Conservation (phyloP, 1,140 invertebrate species). For the Zaprionus tsacasi region DNA sequence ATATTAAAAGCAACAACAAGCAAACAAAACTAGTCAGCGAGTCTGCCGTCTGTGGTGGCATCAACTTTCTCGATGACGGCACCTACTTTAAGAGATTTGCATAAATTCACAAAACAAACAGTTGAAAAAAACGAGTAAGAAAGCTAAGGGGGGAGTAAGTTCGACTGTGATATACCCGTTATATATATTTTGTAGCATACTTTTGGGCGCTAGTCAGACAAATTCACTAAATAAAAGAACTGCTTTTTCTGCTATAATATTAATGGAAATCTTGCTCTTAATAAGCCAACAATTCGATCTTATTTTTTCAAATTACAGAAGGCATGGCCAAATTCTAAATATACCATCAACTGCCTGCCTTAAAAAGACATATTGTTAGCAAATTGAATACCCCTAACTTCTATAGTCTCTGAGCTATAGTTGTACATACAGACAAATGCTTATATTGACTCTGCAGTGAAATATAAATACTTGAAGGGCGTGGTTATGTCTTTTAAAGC, state of each 20-base stretch:
- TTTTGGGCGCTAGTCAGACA: not conserved
- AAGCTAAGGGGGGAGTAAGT: not conserved
- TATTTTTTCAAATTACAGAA: no score
- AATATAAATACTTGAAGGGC: not conserved
- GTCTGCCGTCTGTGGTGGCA: not conserved
- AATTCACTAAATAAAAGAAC: no score
- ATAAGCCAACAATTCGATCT: no score
- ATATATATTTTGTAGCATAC: not conserved
- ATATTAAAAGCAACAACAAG: slow-evolving; percentile 61
- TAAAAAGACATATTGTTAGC: not conserved
- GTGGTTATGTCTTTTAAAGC: accelerated
- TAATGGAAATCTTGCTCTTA: no score
- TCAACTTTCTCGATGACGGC: slow-evolving; percentile 75
- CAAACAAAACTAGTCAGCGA: slow-evolving; percentile 67
- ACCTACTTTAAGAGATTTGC: slow-evolving; percentile 81
- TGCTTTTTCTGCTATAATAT: no score
- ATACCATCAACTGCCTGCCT: no score
- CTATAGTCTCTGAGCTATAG: not conserved
- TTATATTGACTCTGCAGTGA: no score
- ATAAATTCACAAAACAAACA: slow-evolving; percentile 65
- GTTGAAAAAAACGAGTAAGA: slow-evolving; percentile 21
- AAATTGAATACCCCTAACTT: not conserved
- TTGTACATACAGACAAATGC: no score
- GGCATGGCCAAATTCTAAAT: no score
- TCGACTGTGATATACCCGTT: not conserved